A percentile compares a stretch with the other conserved stretches of the same genome.
Conservation (phyloP, 2,797 vertebrate genomes). For the Adelosebastes latens region DNA sequence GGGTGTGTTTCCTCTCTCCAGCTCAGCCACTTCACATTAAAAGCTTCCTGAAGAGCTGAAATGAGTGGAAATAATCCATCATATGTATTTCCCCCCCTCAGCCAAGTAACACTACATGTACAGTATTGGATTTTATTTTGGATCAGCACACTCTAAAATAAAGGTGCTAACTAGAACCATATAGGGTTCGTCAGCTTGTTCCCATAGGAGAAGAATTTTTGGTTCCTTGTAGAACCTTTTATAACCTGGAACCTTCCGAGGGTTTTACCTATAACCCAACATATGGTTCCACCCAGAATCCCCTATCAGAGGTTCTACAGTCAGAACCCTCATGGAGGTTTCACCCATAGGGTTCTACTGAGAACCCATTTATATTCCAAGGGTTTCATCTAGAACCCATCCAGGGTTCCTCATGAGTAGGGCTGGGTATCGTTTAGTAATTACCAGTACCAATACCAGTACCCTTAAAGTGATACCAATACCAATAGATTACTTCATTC, state of each 20-base stretch:
- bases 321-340: too few species aligned
- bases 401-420: too few species aligned
- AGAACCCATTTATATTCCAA: neutral
- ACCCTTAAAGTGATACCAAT: too few species aligned
- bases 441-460: too few species aligned
- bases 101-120: conserved; percentile 19
- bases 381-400: neutral
- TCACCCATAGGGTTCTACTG: neutral
- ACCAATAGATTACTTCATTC: too few species aligned
- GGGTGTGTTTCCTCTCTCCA: conserved; percentile 45
- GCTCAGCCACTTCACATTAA: conserved; percentile 60
- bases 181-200: too few species aligned
- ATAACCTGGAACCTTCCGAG: neutral
- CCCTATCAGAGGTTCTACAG: neutral
- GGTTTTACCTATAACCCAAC: neutral
- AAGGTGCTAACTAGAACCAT: neutral
- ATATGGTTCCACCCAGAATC: neutral
- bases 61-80: conserved; percentile 70
- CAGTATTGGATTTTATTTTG: neutral
- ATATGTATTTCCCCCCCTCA: conserved; percentile 33
- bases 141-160: neutral
- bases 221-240: neutral
- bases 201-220: neutral
- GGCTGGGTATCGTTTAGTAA: too few species aligned
- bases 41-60: conserved; percentile 61